Evolutionary conservation across 1,140 invertebrate genomes (phyloP).

Genomic region (Pseudomyrmex pallidus): DNA sequence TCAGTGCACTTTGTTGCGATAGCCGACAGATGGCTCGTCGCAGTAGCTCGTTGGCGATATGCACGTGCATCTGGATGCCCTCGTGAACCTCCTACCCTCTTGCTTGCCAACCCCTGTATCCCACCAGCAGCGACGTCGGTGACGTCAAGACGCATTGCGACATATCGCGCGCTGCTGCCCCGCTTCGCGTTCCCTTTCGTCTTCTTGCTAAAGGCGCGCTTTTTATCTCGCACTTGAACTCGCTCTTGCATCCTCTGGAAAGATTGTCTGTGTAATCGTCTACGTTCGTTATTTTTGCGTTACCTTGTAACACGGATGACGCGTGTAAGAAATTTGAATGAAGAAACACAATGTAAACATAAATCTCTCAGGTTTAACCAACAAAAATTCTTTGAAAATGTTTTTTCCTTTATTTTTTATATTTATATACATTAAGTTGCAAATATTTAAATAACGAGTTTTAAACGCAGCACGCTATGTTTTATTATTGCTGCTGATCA

Average conservation of each 20-base stretch:
- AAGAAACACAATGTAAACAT: too few relatives aligned
- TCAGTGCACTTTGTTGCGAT: neutral
- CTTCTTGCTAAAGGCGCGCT: constrained; percentile 41
- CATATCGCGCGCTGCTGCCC: constrained; percentile 76
- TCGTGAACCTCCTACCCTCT: constrained; percentile 56
- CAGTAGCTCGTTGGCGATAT: constrained; percentile 60
- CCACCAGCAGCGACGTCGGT: constrained; percentile 78
- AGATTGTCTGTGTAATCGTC: constrained; percentile 1
- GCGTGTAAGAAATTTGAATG: too few relatives aligned
- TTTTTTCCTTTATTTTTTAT: too few relatives aligned
- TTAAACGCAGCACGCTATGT: too few relatives aligned
- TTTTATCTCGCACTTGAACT: constrained; percentile 44
- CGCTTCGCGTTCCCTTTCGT: constrained; percentile 42
- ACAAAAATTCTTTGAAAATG: too few relatives aligned
- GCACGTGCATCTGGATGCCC: constrained; percentile 65
- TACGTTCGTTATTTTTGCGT: neutral
- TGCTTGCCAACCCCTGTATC: constrained; percentile 65
- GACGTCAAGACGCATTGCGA: constrained; percentile 84
- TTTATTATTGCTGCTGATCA: too few relatives aligned
- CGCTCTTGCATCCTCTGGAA: neutral
- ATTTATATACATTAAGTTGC: too few relatives aligned
- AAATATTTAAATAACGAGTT: too few relatives aligned
- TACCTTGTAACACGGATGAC: too few relatives aligned
- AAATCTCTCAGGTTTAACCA: too few relatives aligned
- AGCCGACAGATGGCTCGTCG: constrained; percentile 73